phyloP scores from a whole-genome alignment of 2,888 invertebrate genomes.

The Beris morrisii region DNA sequence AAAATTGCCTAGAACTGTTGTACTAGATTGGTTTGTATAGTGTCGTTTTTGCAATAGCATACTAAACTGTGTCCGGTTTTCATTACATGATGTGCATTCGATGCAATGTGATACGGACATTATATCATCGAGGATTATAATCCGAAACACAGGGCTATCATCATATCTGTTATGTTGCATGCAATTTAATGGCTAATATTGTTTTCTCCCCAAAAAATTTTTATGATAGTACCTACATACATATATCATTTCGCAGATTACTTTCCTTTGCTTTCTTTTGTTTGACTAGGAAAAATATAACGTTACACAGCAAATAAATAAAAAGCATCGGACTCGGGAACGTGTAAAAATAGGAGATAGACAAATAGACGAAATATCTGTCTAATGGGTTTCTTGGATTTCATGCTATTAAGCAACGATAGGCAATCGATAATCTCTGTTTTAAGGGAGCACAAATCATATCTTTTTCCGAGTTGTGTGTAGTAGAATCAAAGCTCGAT shows the following conservation, averaged over 20 bases:
- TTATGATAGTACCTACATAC: slow-evolving; percentile 13
- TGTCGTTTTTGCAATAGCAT: neutral
- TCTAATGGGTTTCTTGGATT: slow-evolving; percentile 31
- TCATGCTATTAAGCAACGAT: slow-evolving; percentile 16
- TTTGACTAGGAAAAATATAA: slow-evolving; percentile 23
- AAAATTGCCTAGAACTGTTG: neutral
- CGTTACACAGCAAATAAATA: slow-evolving; percentile 27
- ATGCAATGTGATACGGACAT: slow-evolving; percentile 7
- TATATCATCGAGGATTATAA: slow-evolving; percentile 17
- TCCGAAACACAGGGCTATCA: slow-evolving; percentile 19
- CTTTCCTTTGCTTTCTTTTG: slow-evolving; percentile 18
- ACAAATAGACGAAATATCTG: slow-evolving; percentile 23
- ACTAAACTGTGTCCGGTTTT: neutral
- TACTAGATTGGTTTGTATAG: neutral
- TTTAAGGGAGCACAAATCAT: too few species aligned
- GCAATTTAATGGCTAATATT: slow-evolving; percentile 17
- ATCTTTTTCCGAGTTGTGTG: too few species aligned
- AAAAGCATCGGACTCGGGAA: slow-evolving; percentile 11
- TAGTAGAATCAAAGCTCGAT: too few species aligned
- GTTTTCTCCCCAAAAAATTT: slow-evolving; percentile 13
- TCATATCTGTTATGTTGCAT: slow-evolving; percentile 11
- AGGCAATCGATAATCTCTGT: slow-evolving; percentile 25
- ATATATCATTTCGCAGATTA: slow-evolving; percentile 5
- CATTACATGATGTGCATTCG: neutral
- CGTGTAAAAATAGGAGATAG: neutral